phyloP scores from a whole-genome alignment of 1,140 invertebrate genomes.

The Heliothis subflexa region DNA sequence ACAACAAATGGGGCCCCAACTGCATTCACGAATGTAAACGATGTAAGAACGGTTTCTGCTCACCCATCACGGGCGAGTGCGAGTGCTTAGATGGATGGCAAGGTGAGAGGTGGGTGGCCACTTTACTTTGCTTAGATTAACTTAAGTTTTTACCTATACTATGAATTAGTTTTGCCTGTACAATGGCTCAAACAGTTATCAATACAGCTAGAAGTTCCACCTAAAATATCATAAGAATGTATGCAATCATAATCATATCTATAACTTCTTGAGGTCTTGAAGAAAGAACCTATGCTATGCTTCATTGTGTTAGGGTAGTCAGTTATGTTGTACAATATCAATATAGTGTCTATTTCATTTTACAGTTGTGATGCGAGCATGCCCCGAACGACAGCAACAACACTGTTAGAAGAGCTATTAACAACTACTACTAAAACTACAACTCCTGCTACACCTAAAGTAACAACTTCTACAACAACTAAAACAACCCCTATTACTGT shows the following conservation, averaged over 20 bases:
- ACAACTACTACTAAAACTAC: conserved; percentile 65
- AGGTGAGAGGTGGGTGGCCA: conserved; percentile 84
- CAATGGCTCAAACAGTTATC: no score
- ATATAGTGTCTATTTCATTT: conserved; percentile 53
- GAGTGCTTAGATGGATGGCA: conserved; percentile 81
- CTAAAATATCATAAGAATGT: no score
- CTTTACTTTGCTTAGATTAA: conserved; percentile 26
- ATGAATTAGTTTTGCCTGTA: no score
- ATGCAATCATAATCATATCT: no score
- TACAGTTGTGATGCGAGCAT: conserved; percentile 78
- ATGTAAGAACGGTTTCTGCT: conserved; percentile 74
- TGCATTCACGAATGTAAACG: conserved; percentile 73
- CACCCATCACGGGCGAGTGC: conserved; percentile 73
- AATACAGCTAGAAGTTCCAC: no score
- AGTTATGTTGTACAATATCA: background rate
- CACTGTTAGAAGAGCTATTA: conserved; percentile 74
- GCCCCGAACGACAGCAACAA: conserved; percentile 64
- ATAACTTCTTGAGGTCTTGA: no score
- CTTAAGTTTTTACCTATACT: background rate
- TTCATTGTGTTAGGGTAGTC: no score
- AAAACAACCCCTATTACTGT: conserved; percentile 21
- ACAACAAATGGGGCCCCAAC: conserved; percentile 83
- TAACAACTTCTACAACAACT: conserved; percentile 45
- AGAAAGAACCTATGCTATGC: background rate
- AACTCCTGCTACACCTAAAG: conserved; percentile 46